Percentiles rank a stretch among this genome's conserved stretches.
Conservation (phyloP, 2,113 vertebrate species). For the Otolemur garnettii region DNA sequence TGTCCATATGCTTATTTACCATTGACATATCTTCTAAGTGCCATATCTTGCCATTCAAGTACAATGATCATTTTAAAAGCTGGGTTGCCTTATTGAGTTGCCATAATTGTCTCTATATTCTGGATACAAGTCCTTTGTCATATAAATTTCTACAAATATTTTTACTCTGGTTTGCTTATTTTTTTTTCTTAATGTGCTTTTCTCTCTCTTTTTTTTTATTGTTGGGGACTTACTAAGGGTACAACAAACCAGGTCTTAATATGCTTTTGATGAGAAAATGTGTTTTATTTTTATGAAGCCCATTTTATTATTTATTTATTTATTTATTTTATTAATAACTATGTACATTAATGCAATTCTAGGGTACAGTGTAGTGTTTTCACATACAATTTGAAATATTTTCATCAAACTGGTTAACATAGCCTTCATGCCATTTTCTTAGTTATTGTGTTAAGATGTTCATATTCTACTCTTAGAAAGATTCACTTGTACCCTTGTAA, state of each 20-base stretch:
- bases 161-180: not conserved
- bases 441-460: too few species aligned
- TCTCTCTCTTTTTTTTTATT: too few species aligned
- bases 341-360: too few species aligned
- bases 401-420: too few species aligned
- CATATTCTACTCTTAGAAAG: too few species aligned
- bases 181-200: conserved; percentile 24
- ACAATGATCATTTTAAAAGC: not conserved
- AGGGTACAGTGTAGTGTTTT: too few species aligned
- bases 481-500: too few species aligned
- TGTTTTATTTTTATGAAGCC: conserved; percentile 35
- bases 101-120: not conserved
- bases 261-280: conserved; percentile 31
- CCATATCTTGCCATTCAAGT: not conserved
- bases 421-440: too few species aligned
- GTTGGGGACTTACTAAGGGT: too few species aligned
- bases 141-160: not conserved
- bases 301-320: conserved; percentile 12
- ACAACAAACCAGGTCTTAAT: not conserved
- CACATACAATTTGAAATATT: too few species aligned
- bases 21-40: not conserved
- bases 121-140: conserved; percentile 1
- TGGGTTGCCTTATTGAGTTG: not conserved
- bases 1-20: not conserved
- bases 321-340: too few species aligned